Evolutionary conservation across 2,797 vertebrate species (phyloP).

Genomic region (Muscicapa comitata): DNA sequence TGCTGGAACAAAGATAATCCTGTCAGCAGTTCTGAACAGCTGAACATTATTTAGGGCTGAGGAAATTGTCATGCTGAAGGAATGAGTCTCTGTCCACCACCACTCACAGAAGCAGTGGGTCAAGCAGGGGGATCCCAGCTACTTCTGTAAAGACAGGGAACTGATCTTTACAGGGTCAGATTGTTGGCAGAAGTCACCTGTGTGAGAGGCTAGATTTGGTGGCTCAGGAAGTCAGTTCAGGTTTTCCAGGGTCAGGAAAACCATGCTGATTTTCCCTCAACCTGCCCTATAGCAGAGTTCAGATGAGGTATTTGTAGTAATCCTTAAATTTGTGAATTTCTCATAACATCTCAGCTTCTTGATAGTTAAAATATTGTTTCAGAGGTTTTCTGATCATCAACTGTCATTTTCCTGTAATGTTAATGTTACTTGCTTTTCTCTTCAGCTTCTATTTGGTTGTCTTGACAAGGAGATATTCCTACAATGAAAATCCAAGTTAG

Average conservation of each 20-base stretch:
- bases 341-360: neutral
- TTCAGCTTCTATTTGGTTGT: neutral
- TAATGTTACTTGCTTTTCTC: neutral
- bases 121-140: neutral
- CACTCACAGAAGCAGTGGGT: neutral
- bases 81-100: neutral
- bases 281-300: neutral
- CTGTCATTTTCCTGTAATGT: neutral
- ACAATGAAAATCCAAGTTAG: neutral
- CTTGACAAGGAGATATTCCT: neutral
- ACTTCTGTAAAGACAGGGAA: neutral
- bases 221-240: neutral
- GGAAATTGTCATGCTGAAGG: neutral
- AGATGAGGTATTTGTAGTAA: neutral
- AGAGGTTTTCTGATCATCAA: neutral
- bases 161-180: neutral
- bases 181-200: fast-evolving
- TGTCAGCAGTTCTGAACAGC: neutral
- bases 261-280: neutral
- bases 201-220: neutral
- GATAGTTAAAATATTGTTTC: neutral
- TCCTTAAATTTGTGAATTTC: neutral
- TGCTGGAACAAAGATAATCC: neutral
- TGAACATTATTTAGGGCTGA: neutral
- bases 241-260: neutral